Conservation (phyloP, 2,888 invertebrate species). For the Teleogryllus oceanicus region DNA sequence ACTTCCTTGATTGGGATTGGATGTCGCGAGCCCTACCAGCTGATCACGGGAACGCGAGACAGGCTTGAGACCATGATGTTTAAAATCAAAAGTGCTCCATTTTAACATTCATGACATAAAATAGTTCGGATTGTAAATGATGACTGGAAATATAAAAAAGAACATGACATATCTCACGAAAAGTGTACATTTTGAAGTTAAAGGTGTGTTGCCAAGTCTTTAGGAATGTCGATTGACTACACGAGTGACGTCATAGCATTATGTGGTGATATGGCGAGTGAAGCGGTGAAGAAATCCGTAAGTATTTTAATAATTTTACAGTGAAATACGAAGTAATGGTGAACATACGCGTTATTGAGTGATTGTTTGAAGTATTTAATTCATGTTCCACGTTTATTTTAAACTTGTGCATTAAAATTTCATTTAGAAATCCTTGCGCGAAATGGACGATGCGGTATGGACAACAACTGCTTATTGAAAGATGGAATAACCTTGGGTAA, state of each 20-base stretch:
- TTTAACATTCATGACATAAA: slow-evolving; percentile 18
- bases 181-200: slow-evolving; percentile 12
- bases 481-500: slow-evolving; percentile 36
- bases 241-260: slow-evolving; percentile 36
- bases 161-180: slow-evolving; percentile 6
- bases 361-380: slow-evolving; percentile 12
- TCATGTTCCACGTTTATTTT: neutral
- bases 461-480: slow-evolving; percentile 26
- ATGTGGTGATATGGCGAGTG: slow-evolving; percentile 37
- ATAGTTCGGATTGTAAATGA: neutral
- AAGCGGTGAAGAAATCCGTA: slow-evolving; percentile 36
- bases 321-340: slow-evolving; percentile 35
- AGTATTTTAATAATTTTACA: slow-evolving; percentile 33
- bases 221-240: slow-evolving; percentile 36
- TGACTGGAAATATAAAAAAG: neutral
- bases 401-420: slow-evolving; percentile 35
- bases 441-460: slow-evolving; percentile 31
- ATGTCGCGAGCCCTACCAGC: slow-evolving; percentile 29
- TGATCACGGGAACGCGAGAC: slow-evolving; percentile 27
- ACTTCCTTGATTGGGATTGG: slow-evolving; percentile 32
- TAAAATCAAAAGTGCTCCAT: slow-evolving; percentile 22
- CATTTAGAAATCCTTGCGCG: slow-evolving; percentile 36
- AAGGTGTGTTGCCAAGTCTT: slow-evolving; percentile 32
- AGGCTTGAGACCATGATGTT: neutral
- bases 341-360: slow-evolving; percentile 24